Percentiles rank a stretch among this genome's conserved stretches.
These are phyloP conservation scores for Emys orbicularis DNA, from an alignment of 2,797 vertebrate species.

Conservation along the genomic window DNA sequence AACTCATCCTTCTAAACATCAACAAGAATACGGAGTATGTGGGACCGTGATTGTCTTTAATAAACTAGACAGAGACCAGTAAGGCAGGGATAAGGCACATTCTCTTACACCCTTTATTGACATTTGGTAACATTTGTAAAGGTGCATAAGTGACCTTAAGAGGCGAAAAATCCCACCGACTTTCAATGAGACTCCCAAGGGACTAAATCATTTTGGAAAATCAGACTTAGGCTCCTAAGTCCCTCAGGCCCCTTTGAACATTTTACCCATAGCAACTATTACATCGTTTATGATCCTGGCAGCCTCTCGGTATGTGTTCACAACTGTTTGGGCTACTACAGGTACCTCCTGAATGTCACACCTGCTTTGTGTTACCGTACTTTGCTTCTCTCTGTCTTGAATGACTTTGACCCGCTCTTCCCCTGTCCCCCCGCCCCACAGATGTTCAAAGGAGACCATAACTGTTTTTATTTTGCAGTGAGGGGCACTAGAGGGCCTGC, in stretches of 20 bases:
- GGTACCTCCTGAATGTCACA: not conserved
- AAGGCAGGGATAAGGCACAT: not conserved
- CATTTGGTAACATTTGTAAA: not conserved
- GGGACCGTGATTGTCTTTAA: no score
- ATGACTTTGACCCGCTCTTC: not conserved
- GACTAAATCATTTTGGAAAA: not conserved
- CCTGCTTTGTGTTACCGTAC: not conserved
- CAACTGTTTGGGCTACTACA: not conserved
- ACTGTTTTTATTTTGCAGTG: not conserved
- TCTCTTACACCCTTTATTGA: not conserved
- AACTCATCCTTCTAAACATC: not conserved
- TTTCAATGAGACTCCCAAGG: not conserved
- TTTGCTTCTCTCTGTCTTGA: not conserved
- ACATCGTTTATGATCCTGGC: not conserved
- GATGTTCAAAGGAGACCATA: not conserved
- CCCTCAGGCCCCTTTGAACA: no score
- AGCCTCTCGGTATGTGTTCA: not conserved
- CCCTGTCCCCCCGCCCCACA: accelerated
- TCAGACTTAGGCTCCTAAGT: not conserved
- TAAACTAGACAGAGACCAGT: no score
- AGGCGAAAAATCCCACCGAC: not conserved
- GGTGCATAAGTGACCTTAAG: not conserved
- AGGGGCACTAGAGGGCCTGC: not conserved
- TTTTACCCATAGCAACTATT: not conserved
- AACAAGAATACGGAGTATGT: not conserved